Percentiles rank a stretch among this genome's conserved stretches.
Conservation (phyloP, 2,113 vertebrate genomes). For the Daphoenositta chrysoptera region DNA sequence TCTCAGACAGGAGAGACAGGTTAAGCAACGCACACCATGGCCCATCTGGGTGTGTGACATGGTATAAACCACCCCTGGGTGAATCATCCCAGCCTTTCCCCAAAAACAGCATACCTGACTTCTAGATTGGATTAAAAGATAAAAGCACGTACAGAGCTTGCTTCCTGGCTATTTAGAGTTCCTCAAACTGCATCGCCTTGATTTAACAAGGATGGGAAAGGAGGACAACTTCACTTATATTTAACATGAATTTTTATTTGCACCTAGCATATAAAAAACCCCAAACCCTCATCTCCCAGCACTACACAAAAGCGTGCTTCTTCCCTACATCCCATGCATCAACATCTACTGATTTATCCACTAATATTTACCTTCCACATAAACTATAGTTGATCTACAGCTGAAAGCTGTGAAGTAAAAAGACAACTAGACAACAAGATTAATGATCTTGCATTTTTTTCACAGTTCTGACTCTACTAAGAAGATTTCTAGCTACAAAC, state of each 20-base stretch:
- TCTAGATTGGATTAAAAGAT: background rate
- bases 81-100: background rate
- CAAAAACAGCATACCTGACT: background rate
- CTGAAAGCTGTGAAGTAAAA: background rate
- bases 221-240: background rate
- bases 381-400: background rate
- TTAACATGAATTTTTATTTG: background rate
- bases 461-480: background rate
- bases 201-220: background rate
- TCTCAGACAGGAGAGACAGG: background rate
- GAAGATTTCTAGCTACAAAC: background rate
- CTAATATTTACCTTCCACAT: background rate
- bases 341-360: background rate
- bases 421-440: background rate
- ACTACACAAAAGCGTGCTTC: background rate
- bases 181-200: background rate
- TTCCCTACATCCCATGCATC: background rate
- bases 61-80: background rate
- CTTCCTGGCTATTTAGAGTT: background rate
- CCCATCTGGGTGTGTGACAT: background rate
- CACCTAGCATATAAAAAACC: background rate
- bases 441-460: background rate
- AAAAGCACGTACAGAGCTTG: rapidly evolving
- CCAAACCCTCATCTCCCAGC: background rate
- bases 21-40: background rate